Percentiles rank a stretch among this genome's conserved stretches.
Evolutionary conservation across 2,113 vertebrate genomes (phyloP).

Genomic region (Oncorhynchus tshawytscha): DNA sequence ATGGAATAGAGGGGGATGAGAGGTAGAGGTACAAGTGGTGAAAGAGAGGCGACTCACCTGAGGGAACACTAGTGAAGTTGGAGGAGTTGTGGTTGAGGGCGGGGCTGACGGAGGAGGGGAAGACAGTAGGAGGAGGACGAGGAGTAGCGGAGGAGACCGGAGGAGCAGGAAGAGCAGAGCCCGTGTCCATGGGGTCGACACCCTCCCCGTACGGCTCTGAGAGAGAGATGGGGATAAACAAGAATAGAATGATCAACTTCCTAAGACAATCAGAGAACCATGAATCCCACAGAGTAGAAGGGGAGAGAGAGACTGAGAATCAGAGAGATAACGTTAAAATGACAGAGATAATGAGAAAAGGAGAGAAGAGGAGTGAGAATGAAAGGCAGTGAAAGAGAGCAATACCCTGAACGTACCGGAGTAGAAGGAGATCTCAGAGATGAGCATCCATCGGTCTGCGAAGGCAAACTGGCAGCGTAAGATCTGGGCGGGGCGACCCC

Average conservation of each 20-base stretch:
- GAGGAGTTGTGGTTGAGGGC: constrained; percentile 35
- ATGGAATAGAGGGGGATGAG: not conserved
- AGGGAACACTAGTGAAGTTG: constrained; percentile 43
- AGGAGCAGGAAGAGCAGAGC: constrained; percentile 37
- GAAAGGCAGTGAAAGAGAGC: no score
- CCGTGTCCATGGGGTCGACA: constrained; percentile 21
- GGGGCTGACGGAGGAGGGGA: constrained; percentile 47
- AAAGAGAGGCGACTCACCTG: constrained; percentile 60
- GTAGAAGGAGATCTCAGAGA: constrained; percentile 89
- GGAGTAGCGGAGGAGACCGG: constrained; percentile 31
- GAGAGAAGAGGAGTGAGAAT: no score
- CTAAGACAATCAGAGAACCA: no score
- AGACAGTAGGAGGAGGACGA: constrained; percentile 36
- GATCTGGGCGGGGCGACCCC: constrained; percentile 73
- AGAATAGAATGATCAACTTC: no score
- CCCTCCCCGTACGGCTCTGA: constrained; percentile 61
- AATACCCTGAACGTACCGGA: constrained; percentile 72
- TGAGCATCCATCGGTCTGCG: constrained; percentile 84
- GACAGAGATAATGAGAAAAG: no score
- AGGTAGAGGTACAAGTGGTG: constrained; percentile 4
- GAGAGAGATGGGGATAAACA: not conserved
- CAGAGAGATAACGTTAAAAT: not conserved
- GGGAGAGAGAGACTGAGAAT: not conserved
- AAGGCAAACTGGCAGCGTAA: constrained; percentile 88
- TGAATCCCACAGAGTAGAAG: not conserved